Evolutionary conservation across 1,140 invertebrate species (phyloP), one percentile per base, ranked within the genome.

Genomic region (Hyles vespertilio): DNA sequence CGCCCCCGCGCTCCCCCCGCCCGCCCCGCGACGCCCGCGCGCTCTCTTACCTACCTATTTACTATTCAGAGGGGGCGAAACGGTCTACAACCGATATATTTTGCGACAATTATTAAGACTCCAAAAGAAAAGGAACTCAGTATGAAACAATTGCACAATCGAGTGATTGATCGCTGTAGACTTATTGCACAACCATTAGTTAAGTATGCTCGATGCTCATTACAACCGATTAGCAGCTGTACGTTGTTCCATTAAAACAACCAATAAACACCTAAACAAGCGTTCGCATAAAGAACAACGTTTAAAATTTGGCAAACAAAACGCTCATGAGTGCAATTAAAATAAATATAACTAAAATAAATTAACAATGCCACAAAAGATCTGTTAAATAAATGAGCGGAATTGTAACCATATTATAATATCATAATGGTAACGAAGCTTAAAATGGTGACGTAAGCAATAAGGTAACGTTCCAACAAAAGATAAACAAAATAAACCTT

Each of bases 31-130:
- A n/a, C 61, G 44, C 64, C 63, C 22, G 33, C 72, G 66, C 65
- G 63, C 66, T 64, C 69, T 54, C 72, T 71, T 69, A 74, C 69
- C 68, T 77, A 74, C 82, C 79, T 79, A 84, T 81, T 87, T 81
- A 81, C 81, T 84, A 84, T 84, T 82, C 81, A 81, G 77, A 84
- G 74, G 81, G 77, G 80, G 77, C 72, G 74, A 79, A 78, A 75
- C 79, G 71, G 75, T 67, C 77, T 75, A 77, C 76, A 74, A 72
- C 74, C 76, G 68, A 84, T 83, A 87, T 82, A 81, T 81, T 86
- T 84, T 77, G 81, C 77, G 75, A 83, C 80, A 81, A 82, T 86
- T 40, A 40, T 40, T 86, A 86, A 84, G 74, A 84, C 79, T 81
- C 81, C 74, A 79, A 82, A 79, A 83, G 74, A 79, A 82, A 79